Percentiles rank a stretch among this genome's conserved stretches.
Conservation (phyloP, 2,888 invertebrate genomes). For the Macaria liturata region DNA sequence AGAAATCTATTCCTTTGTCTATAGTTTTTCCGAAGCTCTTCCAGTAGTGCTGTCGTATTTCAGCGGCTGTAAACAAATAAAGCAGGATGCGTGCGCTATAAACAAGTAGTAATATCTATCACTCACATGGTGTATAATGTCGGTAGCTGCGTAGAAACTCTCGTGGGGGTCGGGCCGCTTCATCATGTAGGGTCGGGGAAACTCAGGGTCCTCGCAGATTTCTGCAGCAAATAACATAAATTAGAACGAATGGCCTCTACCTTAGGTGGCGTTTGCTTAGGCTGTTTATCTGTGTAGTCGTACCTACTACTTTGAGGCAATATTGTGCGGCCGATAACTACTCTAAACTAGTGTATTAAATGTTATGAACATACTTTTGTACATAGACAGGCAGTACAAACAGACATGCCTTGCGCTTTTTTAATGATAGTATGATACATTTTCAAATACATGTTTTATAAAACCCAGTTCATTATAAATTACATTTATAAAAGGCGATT, state of each 20-base stretch:
- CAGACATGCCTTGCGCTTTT: no score
- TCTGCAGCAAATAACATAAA: conserved; percentile 47
- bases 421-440: no score
- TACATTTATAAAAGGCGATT: no score
- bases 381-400: no score
- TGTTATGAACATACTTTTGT: no score
- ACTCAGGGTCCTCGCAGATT: conserved; percentile 75
- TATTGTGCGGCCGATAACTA: not conserved
- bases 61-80: conserved; percentile 3
- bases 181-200: conserved; percentile 78
- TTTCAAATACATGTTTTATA: no score
- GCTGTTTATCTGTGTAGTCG: conserved; percentile 7
- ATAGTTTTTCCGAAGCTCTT: no score
- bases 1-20: no score
- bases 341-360: no score
- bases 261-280: conserved; percentile 20
- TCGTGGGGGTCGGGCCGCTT: conserved; percentile 73
- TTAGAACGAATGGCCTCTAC: conserved; percentile 19
- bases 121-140: conserved; percentile 87
- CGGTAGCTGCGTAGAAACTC: conserved; percentile 91
- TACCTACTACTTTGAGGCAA: not conserved
- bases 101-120: conserved; percentile 16
- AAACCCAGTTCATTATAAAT: no score
- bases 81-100: not conserved
- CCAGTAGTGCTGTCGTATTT: not conserved